Base-by-base conservation (phyloP, 2,888 invertebrate genomes). In the Neria commutata region DNA sequence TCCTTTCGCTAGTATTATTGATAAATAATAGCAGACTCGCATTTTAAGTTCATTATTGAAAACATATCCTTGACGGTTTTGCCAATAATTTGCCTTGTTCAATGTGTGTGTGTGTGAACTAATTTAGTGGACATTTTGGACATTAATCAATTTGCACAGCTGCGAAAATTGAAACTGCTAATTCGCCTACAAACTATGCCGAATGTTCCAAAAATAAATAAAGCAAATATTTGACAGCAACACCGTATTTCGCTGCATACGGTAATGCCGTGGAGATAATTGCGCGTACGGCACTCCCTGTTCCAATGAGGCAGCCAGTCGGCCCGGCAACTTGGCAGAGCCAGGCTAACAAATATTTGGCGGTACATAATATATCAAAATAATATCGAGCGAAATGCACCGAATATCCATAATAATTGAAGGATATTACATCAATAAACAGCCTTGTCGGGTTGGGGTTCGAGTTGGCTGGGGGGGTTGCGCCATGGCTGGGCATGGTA, bases 381-480 rank as follows among this genome's bases (percentile, higher is more conserved):
- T 37, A 29, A 8, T 29, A 37, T n/a, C 37, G n/a, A 37, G 6
- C 37, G 4, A 14, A 37, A 14, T n/a, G 11, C 37, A 37, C 11
- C 29, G 6, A 11, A 29, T 29, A 77, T 76, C 72, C 72, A 74
- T 73, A 77, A 76, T 75, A 76, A 75, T 77, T 75, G 74, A 71
- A 76, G 73, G 74, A 76, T 77, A 76, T 76, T 77, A 71, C 76
- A 77, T 75, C 73, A 76, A 37, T 16, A n/a, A 11, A n/a, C n/a
- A 37, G 17, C 37, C n/a, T n/a, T n/a, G n/a, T n/a, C n/a, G n/a
- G n/a, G n/a, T n/a, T n/a, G n/a, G n/a, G n/a, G n/a, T n/a, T n/a
- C n/a, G n/a, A n/a, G n/a, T n/a, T n/a, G n/a, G n/a, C n/a, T 19
- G 33, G 33, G 6, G 6, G 29, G 16, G 2, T 29, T 4, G 26